Base-by-base conservation (phyloP, 2,113 vertebrate genomes). In the Bagarius yarrelli region DNA sequence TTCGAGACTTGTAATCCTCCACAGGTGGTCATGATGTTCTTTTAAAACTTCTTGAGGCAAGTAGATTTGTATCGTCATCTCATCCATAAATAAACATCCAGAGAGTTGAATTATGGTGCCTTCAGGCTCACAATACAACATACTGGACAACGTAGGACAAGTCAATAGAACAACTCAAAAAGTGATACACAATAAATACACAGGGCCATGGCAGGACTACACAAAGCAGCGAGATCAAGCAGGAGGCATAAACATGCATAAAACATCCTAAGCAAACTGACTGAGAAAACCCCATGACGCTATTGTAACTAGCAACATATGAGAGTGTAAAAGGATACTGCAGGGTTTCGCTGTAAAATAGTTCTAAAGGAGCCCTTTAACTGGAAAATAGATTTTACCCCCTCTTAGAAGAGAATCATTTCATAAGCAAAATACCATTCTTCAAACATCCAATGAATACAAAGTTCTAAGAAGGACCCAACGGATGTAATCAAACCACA, bases 251-350 rank as follows among this genome's bases (percentile, higher is more conserved):
- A 57, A 74, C 11, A 36, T 57, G 72, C 72, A 74, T 14, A 25
- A 40, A 75, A 75, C 55, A 59, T 19, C 30, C 12, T 23, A 15
- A 57, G 53, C 6, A 57, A 57, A 55, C 73, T 18, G 73, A 57
- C 55, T 4, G 23, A 40, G 73, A 76, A 76, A 76, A 59, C 59
- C 73, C 55, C 55, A 76, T 25, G 55, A 40, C 23, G 55, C 55
- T 76, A 18, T 76, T 59, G 19, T 74, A 76, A 76, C 55, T 21
- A 76, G 34, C 23, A 59, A 16, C 73, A 76, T 76, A 75, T 59
- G 72, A 59, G 53, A 5, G 73, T 59, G 73, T 76, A 76, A 76
- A 34, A 59, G 34, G n/a, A 59, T 59, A 76, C 34, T 5, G 34
- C 55, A 59, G 32, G 73, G 32, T 27, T 57, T 57, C 72, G n/a